Conservation (phyloP, 2,888 invertebrate genomes). For the Diarsia rubi region DNA sequence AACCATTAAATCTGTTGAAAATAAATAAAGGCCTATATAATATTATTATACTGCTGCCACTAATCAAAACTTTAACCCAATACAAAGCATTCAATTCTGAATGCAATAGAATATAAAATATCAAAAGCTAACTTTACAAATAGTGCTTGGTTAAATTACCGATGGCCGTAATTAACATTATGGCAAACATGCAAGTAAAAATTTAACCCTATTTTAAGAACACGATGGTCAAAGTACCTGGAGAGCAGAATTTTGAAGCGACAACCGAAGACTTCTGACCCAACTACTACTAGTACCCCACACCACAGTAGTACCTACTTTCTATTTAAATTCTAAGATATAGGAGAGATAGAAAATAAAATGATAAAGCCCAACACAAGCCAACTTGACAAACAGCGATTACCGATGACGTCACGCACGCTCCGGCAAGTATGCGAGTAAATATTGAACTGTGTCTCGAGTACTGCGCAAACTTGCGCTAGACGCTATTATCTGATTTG, state of each 20-base stretch:
- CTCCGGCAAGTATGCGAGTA: conserved; percentile 67
- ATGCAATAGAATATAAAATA: no score
- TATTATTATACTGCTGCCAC: no score
- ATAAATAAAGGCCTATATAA: not conserved
- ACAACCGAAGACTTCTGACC: not conserved
- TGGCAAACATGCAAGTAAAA: not conserved
- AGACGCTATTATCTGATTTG: conserved; percentile 70
- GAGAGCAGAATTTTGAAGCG: not conserved
- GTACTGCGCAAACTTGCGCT: conserved; percentile 76
- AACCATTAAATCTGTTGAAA: not conserved
- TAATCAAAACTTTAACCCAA: no score
- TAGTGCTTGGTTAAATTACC: not conserved
- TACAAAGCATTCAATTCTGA: no score
- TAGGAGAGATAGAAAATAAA: conserved; percentile 20
- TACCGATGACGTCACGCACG: conserved; percentile 63
- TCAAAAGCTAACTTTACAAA: no score
- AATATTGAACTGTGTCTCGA: conserved; percentile 82
- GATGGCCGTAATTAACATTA: not conserved
- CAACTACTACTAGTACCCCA: not conserved
- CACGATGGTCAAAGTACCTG: not conserved
- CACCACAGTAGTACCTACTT: not conserved
- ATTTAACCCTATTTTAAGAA: no score
- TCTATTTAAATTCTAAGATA: not conserved
- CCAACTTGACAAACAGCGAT: conserved; percentile 59
- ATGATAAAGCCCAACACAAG: conserved; percentile 45